A percentile compares a stretch with the other conserved stretches of the same genome.
Evolutionary conservation across 2,797 vertebrate genomes (phyloP).

Genomic region (Heliangelus exortis): DNA sequence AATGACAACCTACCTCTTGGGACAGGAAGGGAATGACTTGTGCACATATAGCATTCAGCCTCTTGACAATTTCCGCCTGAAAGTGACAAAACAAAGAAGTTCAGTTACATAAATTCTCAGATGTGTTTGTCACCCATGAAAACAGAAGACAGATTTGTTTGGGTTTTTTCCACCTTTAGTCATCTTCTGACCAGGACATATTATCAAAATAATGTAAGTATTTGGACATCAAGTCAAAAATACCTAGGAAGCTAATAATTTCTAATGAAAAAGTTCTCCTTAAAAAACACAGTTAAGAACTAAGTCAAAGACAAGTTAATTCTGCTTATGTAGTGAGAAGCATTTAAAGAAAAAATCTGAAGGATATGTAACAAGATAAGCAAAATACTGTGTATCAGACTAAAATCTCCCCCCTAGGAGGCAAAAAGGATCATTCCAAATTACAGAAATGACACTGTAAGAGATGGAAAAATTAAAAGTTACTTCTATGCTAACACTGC

Average conservation of each 20-base stretch:
- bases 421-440: neutral
- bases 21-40: conserved; percentile 99
- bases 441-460: neutral
- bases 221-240: conserved; percentile 1
- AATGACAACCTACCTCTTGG: conserved; percentile 90
- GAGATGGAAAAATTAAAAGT: neutral
- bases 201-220: conserved; percentile 13
- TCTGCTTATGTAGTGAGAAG: conserved; percentile 7
- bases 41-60: conserved; percentile 98
- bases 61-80: conserved; percentile 99
- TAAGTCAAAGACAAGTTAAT: conserved; percentile 29
- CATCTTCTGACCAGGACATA: neutral
- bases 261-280: conserved; percentile 8
- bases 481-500: neutral
- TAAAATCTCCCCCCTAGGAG: neutral
- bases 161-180: neutral
- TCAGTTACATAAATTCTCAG: conserved; percentile 43
- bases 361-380: neutral
- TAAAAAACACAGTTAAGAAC: conserved; percentile 21
- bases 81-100: conserved; percentile 76
- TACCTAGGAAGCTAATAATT: conserved; percentile 2
- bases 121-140: conserved; percentile 13
- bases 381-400: neutral
- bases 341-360: neutral
- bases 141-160: neutral